Conservation (phyloP, 2,888 invertebrate species). For the Rosalia funebris region DNA sequence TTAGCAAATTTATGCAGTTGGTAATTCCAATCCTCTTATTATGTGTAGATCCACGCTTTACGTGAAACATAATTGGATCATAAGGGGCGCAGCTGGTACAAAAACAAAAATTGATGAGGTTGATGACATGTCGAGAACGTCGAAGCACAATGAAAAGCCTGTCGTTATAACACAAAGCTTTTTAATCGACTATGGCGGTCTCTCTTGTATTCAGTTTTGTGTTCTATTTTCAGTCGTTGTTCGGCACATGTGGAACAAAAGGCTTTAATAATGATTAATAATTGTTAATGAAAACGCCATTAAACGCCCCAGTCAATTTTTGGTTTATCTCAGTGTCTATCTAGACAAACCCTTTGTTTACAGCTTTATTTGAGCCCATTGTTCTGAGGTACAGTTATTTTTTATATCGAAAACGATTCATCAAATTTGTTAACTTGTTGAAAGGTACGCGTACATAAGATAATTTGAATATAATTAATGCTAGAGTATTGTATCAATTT, state of each 20-base stretch:
- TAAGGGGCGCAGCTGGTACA: background rate
- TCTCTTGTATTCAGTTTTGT: conserved; percentile 13
- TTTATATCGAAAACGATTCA: too few relatives aligned
- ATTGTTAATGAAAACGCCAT: conserved; percentile 13
- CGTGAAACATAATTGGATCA: conserved; percentile 1
- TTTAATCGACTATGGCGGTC: conserved; percentile 11
- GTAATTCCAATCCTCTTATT: conserved; percentile 7
- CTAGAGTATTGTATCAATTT: too few relatives aligned
- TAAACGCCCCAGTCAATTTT: conserved; percentile 10
- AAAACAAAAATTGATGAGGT: conserved; percentile 19
- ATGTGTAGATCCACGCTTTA: background rate
- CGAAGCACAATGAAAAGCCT: conserved; percentile 9
- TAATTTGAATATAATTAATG: too few relatives aligned
- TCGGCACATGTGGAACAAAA: conserved; percentile 10
- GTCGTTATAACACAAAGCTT: conserved; percentile 13
- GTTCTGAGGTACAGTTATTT: too few relatives aligned
- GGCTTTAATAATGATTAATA: conserved; percentile 17
- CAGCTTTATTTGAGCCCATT: too few relatives aligned
- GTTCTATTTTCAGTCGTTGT: conserved; percentile 7
- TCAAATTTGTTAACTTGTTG: too few relatives aligned
- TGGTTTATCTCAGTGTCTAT: background rate
- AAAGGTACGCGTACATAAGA: too few relatives aligned
- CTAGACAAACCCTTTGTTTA: background rate
- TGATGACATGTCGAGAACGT: conserved; percentile 10
- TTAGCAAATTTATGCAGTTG: conserved; percentile 15